Percentiles rank a stretch among this genome's conserved stretches.
Conservation (phyloP, 2,888 invertebrate genomes). For the Syrphus vitripennis region DNA sequence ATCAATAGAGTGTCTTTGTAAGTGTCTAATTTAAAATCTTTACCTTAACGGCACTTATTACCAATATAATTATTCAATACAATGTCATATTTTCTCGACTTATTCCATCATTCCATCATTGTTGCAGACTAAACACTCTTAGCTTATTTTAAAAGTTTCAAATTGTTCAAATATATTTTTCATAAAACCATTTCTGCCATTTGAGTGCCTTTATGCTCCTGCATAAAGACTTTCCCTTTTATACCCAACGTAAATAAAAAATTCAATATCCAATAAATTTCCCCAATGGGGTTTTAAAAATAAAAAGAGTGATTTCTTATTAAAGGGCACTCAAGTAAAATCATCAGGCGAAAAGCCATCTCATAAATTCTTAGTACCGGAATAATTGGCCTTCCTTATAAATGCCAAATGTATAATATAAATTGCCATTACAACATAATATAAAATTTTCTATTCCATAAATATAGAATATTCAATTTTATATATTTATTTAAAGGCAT, state of each 20-base stretch:
- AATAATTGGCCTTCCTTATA: slow-evolving; percentile 18
- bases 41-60: too few species aligned
- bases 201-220: background rate
- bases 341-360: background rate
- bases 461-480: slow-evolving; percentile 47
- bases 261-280: slow-evolving; percentile 11
- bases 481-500: slow-evolving; percentile 35
- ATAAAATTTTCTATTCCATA: slow-evolving; percentile 44
- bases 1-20: too few species aligned
- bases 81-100: too few species aligned
- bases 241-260: background rate
- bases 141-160: too few species aligned
- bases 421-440: slow-evolving; percentile 20
- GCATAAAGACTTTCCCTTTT: background rate
- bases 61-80: too few species aligned
- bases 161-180: background rate
- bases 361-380: background rate
- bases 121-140: too few species aligned
- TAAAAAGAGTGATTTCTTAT: slow-evolving; percentile 9
- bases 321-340: slow-evolving; percentile 5
- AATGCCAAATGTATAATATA: background rate
- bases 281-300: background rate
- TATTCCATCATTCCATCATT: too few species aligned
- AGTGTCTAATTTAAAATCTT: too few species aligned
- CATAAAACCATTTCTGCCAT: background rate